Conservation (phyloP, 2,113 vertebrate genomes). For the Bos javanicus region DNA sequence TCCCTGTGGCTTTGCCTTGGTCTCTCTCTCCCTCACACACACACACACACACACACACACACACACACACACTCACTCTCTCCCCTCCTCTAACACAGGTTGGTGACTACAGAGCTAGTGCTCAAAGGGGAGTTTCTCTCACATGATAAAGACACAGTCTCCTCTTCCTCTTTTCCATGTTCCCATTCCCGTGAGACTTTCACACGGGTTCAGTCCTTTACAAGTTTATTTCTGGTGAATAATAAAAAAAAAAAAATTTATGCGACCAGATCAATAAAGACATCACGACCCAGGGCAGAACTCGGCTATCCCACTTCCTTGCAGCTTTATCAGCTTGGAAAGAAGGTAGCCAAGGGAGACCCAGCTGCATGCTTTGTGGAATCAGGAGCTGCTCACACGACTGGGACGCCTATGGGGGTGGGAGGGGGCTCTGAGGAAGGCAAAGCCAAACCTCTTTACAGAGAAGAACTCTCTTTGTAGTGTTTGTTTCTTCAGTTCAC, state of each 20-base stretch:
- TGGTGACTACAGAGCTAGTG: background rate
- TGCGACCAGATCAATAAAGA: conserved; percentile 87
- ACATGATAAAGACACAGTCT: background rate
- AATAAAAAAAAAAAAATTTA: conserved; percentile 92
- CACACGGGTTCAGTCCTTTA: conserved; percentile 63
- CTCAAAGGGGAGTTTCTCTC: background rate
- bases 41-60: too few species aligned
- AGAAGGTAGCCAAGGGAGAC: background rate
- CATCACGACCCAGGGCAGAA: conserved; percentile 44
- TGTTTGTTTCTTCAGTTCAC: background rate
- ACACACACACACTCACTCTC: too few species aligned
- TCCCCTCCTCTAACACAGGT: fast-evolving
- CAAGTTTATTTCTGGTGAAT: conserved; percentile 86
- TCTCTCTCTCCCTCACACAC: background rate
- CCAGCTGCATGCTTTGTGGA: background rate
- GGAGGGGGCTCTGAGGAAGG: background rate
- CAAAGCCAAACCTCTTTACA: background rate
- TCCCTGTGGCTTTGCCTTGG: background rate
- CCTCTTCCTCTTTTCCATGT: background rate
- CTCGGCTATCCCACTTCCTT: background rate
- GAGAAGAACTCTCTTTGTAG: background rate
- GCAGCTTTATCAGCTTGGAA: background rate
- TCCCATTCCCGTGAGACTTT: conserved; percentile 7
- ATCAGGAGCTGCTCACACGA: fast-evolving
- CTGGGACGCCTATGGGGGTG: background rate